These are phyloP conservation scores for Phataginus tricuspis DNA, from an alignment of 2,797 vertebrate species.

Conservation along the genomic window DNA sequence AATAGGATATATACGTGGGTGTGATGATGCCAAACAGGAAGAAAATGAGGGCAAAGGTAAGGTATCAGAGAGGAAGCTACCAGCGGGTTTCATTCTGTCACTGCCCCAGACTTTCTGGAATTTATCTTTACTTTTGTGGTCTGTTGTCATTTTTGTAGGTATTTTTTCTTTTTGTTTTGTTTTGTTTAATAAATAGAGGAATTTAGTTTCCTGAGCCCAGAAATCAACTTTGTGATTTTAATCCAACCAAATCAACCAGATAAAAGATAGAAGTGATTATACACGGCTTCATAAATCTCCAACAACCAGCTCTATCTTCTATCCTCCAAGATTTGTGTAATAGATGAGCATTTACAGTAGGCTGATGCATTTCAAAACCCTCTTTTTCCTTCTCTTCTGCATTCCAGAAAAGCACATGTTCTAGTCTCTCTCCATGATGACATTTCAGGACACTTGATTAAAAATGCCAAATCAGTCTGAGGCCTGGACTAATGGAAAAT, in stretches of 20 bases:
- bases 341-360: not conserved
- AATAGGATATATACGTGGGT: not conserved
- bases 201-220: not conserved
- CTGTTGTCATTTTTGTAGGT: not conserved
- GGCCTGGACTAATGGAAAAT: not conserved
- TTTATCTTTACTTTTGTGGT: not conserved
- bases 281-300: not conserved
- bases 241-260: not conserved
- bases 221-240: not conserved
- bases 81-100: not conserved
- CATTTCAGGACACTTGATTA: conserved; percentile 43
- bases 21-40: not conserved
- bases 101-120: not conserved
- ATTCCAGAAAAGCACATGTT: not conserved
- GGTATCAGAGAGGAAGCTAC: not conserved
- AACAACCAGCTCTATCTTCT: not conserved
- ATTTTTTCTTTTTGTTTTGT: not conserved
- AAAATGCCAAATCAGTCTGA: conserved; percentile 9
- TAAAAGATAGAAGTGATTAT: not conserved
- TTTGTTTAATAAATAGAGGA: not conserved
- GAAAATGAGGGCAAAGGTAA: not conserved
- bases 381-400: not conserved
- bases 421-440: not conserved
- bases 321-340: not conserved
- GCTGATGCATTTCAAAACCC: not conserved